Evolutionary conservation across 2,797 vertebrate species (phyloP).

Genomic region (Sylvia borin): DNA sequence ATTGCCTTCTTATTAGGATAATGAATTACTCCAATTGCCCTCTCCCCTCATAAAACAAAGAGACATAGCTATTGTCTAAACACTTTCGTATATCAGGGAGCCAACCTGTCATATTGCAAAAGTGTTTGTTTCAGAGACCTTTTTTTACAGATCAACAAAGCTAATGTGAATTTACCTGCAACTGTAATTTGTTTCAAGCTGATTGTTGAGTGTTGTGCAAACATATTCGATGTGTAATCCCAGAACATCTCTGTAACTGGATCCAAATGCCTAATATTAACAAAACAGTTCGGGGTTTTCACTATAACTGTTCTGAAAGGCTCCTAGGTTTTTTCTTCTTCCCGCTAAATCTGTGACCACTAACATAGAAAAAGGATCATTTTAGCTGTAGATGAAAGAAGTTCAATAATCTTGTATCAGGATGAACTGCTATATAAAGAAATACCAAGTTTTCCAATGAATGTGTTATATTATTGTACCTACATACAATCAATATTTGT

Average conservation of each 20-base stretch:
- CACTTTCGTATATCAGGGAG: conserved; percentile 28
- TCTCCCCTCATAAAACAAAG: background rate
- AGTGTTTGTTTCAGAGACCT: conserved; percentile 4
- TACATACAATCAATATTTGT: conserved; percentile 56
- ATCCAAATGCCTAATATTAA: conserved; percentile 41
- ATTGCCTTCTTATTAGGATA: conserved; percentile 65
- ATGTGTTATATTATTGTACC: conserved; percentile 72
- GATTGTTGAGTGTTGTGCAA: conserved; percentile 42
- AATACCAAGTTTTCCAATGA: conserved; percentile 58
- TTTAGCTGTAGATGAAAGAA: conserved; percentile 59
- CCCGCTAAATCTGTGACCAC: conserved; percentile 44
- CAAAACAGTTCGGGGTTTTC: background rate
- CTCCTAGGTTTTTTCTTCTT: conserved; percentile 19
- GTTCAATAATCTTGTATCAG: conserved; percentile 69
- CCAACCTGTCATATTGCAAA: background rate
- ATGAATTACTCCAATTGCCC: conserved; percentile 51
- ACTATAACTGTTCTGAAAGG: conserved; percentile 38
- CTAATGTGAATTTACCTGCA: conserved; percentile 57
- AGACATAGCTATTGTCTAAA: background rate
- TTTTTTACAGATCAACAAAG: background rate
- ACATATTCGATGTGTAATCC: conserved; percentile 37
- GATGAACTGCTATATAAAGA: conserved; percentile 60
- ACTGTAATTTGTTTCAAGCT: conserved; percentile 50
- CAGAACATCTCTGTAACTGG: conserved; percentile 55
- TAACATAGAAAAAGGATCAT: conserved; percentile 23